Evolutionary conservation across 2,888 invertebrate genomes (phyloP).

Genomic region (Charanyca ferruginea): DNA sequence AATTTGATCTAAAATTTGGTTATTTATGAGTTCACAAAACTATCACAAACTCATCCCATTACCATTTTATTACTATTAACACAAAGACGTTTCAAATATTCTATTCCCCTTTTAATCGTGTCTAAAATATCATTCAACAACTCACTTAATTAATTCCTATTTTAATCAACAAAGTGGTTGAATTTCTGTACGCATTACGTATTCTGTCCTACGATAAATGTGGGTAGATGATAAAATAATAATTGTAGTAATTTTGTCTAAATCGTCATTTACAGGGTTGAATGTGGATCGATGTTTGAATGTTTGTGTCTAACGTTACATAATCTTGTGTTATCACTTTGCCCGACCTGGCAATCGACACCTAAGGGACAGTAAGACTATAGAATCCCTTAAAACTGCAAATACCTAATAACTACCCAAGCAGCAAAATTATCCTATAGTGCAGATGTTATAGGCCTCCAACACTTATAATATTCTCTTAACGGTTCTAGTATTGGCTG

Average conservation of each 20-base stretch:
- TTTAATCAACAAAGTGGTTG: slow-evolving; percentile 57
- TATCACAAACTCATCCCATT: slow-evolving; percentile 6
- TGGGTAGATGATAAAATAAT: slow-evolving; percentile 52
- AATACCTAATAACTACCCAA: no score
- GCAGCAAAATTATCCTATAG: no score
- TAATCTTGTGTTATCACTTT: neutral
- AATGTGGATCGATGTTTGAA: slow-evolving; percentile 12
- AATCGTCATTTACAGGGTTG: slow-evolving; percentile 28
- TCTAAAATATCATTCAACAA: slow-evolving; percentile 47
- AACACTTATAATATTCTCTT: no score
- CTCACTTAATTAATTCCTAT: slow-evolving; percentile 54
- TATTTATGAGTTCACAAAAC: neutral
- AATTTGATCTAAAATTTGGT: neutral
- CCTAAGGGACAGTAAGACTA: no score
- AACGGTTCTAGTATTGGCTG: no score
- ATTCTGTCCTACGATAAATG: slow-evolving; percentile 38
- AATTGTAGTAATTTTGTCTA: slow-evolving; percentile 40
- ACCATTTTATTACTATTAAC: slow-evolving; percentile 30
- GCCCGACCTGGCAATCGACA: no score
- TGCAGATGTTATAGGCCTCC: no score
- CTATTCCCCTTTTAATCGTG: slow-evolving; percentile 38
- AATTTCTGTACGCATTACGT: slow-evolving; percentile 34
- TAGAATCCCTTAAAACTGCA: no score
- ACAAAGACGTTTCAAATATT: slow-evolving; percentile 31
- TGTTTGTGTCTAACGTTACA: slow-evolving; percentile 1